phyloP scores from a whole-genome alignment of 2,113 vertebrate species.

The Pongo pygmaeus region DNA sequence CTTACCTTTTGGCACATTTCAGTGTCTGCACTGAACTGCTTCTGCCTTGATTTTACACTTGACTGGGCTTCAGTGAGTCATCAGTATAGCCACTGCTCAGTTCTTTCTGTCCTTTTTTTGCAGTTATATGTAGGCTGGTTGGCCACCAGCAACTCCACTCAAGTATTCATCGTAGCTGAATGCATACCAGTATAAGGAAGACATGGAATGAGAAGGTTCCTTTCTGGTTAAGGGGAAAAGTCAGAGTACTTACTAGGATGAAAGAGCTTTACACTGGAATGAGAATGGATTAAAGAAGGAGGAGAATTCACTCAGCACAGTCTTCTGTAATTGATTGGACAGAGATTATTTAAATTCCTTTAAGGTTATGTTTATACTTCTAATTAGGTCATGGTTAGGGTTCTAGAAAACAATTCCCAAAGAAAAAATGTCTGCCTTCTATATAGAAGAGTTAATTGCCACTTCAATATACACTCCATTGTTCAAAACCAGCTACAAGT shows the following conservation, averaged over 20 bases:
- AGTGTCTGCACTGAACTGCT: neutral
- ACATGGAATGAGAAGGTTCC: neutral
- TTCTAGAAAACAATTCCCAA: neutral
- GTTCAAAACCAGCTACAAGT: neutral
- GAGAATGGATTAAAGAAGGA: neutral
- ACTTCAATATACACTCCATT: neutral
- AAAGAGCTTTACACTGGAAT: neutral
- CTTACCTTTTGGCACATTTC: neutral
- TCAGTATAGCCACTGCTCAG: neutral
- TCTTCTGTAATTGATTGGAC: neutral
- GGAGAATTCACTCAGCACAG: neutral
- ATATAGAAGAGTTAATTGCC: neutral
- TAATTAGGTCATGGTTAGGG: neutral
- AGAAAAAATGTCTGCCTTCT: neutral
- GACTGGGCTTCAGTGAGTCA: constrained; percentile 1
- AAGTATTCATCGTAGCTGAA: neutral
- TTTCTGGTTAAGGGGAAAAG: neutral
- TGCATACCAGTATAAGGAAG: neutral
- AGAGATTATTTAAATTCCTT: neutral
- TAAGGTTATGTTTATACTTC: neutral
- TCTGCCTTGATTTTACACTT: constrained; percentile 54
- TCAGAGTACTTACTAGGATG: neutral
- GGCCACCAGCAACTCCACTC: neutral
- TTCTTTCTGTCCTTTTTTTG: neutral
- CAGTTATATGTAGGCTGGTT: neutral